Percentiles rank a stretch among this genome's conserved stretches.
phyloP scores from a whole-genome alignment of 1,140 invertebrate genomes.

The Glomeris maerens region DNA sequence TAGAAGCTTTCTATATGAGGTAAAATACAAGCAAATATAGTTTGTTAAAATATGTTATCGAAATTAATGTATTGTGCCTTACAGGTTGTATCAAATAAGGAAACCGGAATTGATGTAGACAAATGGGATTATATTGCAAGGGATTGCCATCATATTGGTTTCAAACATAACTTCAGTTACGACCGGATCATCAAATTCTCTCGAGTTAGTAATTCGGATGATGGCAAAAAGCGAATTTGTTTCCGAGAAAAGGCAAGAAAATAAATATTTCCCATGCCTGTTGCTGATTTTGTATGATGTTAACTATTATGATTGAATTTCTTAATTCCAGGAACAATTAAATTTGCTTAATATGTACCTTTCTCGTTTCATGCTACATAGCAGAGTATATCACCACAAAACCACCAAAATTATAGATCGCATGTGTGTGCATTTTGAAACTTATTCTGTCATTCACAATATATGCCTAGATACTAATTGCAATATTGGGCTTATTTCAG shows the following conservation, averaged over 20 bases:
- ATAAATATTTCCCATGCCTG: neutral
- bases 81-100: slow-evolving; percentile 48
- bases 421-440: neutral
- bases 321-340: neutral
- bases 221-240: neutral
- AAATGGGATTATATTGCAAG: slow-evolving; percentile 54
- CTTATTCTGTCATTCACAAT: neutral
- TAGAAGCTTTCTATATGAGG: slow-evolving; percentile 3
- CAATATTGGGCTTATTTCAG: neutral
- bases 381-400: neutral
- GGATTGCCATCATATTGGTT: slow-evolving; percentile 39
- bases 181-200: slow-evolving; percentile 29
- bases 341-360: neutral
- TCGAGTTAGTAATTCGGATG: slow-evolving; percentile 22
- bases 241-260: neutral
- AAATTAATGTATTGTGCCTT: slow-evolving; percentile 10
- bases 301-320: neutral
- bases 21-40: neutral
- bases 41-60: neutral
- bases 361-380: neutral
- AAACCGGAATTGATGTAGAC: slow-evolving; percentile 51
- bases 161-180: slow-evolving; percentile 35
- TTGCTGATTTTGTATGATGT: neutral
- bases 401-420: neutral
- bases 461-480: neutral